These are phyloP conservation scores for Megastigmus dorsalis DNA, from an alignment of 2,888 invertebrate species.

Conservation along the genomic window DNA sequence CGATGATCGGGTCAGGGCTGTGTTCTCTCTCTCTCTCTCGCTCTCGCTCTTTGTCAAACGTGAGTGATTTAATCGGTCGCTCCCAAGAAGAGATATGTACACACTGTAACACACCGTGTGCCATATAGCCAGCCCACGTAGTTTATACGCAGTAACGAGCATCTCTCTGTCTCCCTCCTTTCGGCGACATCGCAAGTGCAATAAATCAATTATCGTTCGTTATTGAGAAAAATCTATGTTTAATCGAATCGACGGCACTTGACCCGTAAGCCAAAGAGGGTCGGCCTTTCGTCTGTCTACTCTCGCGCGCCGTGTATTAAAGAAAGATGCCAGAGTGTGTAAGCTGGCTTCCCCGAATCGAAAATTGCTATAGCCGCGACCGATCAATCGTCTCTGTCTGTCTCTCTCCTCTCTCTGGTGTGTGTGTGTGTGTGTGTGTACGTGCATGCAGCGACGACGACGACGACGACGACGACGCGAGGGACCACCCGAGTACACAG, in stretches of 20 bases:
- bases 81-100: background rate
- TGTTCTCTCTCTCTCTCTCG: background rate
- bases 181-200: conserved; percentile 22
- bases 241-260: conserved; percentile 68
- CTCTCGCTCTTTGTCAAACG: background rate
- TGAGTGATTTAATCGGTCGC: conserved; percentile 27
- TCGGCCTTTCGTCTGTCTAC: conserved; percentile 34
- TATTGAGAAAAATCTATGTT: conserved; percentile 62
- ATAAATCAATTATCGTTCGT: conserved; percentile 57
- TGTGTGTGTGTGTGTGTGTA: no score
- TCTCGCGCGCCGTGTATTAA: conserved; percentile 44
- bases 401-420: no score
- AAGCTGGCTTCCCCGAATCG: conserved; percentile 45
- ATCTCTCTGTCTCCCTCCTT: background rate
- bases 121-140: no score
- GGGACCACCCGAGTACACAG: no score
- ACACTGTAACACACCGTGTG: no score
- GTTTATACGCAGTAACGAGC: no score
- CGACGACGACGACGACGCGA: no score
- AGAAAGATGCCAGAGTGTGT: no score
- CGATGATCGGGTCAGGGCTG: conserved; percentile 57
- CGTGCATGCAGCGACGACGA: no score
- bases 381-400: conserved; percentile 14
- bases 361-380: conserved; percentile 36
- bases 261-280: conserved; percentile 60